Percentiles rank a stretch among this genome's conserved stretches.
Conservation (phyloP, 2,888 invertebrate genomes). For the Epirrhoe alternata region DNA sequence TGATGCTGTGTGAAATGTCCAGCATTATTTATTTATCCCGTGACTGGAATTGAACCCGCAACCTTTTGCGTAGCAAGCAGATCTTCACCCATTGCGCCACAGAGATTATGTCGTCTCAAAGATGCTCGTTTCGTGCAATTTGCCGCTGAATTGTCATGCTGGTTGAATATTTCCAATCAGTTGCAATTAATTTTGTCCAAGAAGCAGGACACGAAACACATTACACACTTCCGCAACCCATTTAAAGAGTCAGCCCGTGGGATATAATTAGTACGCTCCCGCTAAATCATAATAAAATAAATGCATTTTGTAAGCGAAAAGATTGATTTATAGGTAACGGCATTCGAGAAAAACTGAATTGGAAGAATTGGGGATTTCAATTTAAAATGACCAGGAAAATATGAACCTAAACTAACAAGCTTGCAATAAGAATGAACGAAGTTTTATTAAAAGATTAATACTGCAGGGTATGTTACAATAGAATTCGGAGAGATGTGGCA, state of each 20-base stretch:
- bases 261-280: conserved; percentile 31
- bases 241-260: conserved; percentile 23
- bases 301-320: conserved; percentile 32
- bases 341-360: background rate
- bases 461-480: no score
- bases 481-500: no score
- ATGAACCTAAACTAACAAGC: no score
- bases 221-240: conserved; percentile 33
- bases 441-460: no score
- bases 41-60: no score
- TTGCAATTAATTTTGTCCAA: conserved; percentile 15
- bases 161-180: background rate
- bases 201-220: conserved; percentile 34
- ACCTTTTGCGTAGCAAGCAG: no score
- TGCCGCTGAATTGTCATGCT: background rate
- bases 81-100: no score
- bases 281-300: conserved; percentile 32
- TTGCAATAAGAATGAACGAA: no score
- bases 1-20: no score
- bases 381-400: background rate
- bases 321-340: conserved; percentile 20
- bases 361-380: background rate
- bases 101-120: no score
- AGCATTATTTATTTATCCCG: no score
- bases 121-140: no score